A percentile compares a stretch with the other conserved stretches of the same genome.
These are phyloP conservation scores for Drosophila longiperda DNA, from an alignment of 2,888 invertebrate species.

Conservation along the genomic window DNA sequence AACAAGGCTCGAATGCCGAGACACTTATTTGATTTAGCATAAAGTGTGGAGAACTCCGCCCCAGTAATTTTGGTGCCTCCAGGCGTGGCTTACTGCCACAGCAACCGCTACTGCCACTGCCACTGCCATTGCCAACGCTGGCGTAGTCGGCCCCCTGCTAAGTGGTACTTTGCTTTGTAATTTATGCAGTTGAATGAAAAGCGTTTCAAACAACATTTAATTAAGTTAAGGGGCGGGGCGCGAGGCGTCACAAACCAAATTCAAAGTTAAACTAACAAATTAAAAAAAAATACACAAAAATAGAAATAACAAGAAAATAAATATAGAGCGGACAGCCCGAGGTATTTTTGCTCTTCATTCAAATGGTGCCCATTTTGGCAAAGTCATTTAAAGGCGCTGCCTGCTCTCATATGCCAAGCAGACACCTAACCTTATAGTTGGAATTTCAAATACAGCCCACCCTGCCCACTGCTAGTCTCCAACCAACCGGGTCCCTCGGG, in stretches of 20 bases:
- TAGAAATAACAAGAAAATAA: constrained; percentile 11
- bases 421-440: constrained; percentile 30
- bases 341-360: constrained; percentile 63
- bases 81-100: constrained; percentile 35
- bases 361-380: constrained; percentile 52
- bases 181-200: constrained; percentile 76
- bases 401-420: constrained; percentile 16
- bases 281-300: constrained; percentile 49
- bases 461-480: not conserved
- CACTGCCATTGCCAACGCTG: constrained; percentile 3
- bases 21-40: constrained; percentile 71
- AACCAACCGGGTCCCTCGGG: constrained; percentile 17
- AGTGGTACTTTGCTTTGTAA: constrained; percentile 74
- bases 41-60: constrained; percentile 42
- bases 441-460: constrained; percentile 33
- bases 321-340: constrained; percentile 23
- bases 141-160: constrained; percentile 34
- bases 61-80: constrained; percentile 58
- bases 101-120: constrained; percentile 5
- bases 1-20: constrained; percentile 26
- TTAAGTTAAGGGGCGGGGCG: constrained; percentile 59
- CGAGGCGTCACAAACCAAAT: constrained; percentile 57
- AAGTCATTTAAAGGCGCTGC: constrained; percentile 61
- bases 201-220: constrained; percentile 76
- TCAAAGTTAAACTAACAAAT: constrained; percentile 73